A percentile compares a stretch with the other conserved stretches of the same genome.
Evolutionary conservation across 2,888 invertebrate genomes (phyloP).

Genomic region (Zaprionus bogoriensis): DNA sequence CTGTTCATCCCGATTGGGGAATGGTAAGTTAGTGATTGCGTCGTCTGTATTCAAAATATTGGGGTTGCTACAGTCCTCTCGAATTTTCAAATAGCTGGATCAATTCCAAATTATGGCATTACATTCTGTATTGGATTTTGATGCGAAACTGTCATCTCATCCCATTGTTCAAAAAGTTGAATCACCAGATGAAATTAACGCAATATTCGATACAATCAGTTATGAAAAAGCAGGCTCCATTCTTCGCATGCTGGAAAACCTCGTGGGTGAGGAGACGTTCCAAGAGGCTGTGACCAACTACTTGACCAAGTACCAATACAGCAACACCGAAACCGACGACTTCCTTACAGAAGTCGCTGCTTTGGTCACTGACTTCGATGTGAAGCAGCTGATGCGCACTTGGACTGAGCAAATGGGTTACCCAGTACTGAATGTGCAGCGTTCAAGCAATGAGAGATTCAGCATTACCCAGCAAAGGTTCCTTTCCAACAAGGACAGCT

Average conservation of each 20-base stretch:
- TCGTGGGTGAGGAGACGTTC: conserved; percentile 88
- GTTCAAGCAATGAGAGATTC: conserved; percentile 81
- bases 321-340: conserved; percentile 91
- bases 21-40: conserved; percentile 88
- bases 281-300: conserved; percentile 89
- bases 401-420: conserved; percentile 95
- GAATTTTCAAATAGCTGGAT: conserved; percentile 85
- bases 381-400: conserved; percentile 89
- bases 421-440: conserved; percentile 87
- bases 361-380: conserved; percentile 83
- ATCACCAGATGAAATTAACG: conserved; percentile 94
- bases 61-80: neutral
- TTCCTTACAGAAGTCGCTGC: conserved; percentile 85
- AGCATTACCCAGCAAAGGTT: conserved; percentile 89
- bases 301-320: conserved; percentile 87
- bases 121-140: conserved; percentile 88
- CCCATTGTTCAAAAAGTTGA: conserved; percentile 92
- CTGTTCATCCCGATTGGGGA: conserved; percentile 89
- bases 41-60: too few relatives aligned
- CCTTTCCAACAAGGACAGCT: conserved; percentile 86
- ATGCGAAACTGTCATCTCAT: conserved; percentile 92
- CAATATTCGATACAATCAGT: conserved; percentile 94
- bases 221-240: conserved; percentile 95
- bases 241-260: conserved; percentile 92
- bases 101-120: conserved; percentile 89